Evolutionary conservation across 2,113 vertebrate species (phyloP), one percentile per base, ranked within the genome.

Genomic region (Epinephelus cyanopodus): DNA sequence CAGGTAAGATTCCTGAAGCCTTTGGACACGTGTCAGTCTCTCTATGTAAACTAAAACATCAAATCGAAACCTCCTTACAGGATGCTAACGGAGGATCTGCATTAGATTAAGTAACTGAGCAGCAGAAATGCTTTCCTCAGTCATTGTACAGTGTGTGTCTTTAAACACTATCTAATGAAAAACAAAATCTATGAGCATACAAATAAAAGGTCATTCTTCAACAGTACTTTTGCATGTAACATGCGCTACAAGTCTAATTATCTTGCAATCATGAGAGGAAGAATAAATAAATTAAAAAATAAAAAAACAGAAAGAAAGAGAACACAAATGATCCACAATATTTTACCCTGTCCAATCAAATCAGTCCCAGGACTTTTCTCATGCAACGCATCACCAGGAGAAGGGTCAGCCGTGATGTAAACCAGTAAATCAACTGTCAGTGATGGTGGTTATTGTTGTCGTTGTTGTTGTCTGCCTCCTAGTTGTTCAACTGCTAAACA

Each of bases 321-420:
- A 86, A 81, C 57, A 87, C 23, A 89, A 92, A 84, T 85, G 89
- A 91, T 85, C 83, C 87, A 92, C 82, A 79, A 85, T 90, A 88
- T 90, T 89, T 90, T 85, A 93, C 92, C 91, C 90, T 90, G 87
- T 93, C 91, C 90, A 84, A 82, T 93, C 82, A 89, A 88, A 93
- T 90, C 85, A 82, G 56, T 85, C 84, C 79, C 73, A 75, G 84
- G 73, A 70, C 88, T 89, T 78, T 90, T 81, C 84, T 87, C 92
- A 91, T 93, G 93, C 90, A 93, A 88, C 85, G 77, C 82, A 77
- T 90, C 80, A 90, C 68, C 81, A 54, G 80, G 74, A 93, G 81
- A 90, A 72, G 76, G 52, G 47, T 85, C 73, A 77, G 84, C 80
- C 54, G 21, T 56, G 83, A 84, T 79, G 77, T 53, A 77, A 89